Evolutionary conservation across 2,113 vertebrate genomes (phyloP), one percentile per base, ranked within the genome.

Genomic region (Thalassoma bifasciatum): DNA sequence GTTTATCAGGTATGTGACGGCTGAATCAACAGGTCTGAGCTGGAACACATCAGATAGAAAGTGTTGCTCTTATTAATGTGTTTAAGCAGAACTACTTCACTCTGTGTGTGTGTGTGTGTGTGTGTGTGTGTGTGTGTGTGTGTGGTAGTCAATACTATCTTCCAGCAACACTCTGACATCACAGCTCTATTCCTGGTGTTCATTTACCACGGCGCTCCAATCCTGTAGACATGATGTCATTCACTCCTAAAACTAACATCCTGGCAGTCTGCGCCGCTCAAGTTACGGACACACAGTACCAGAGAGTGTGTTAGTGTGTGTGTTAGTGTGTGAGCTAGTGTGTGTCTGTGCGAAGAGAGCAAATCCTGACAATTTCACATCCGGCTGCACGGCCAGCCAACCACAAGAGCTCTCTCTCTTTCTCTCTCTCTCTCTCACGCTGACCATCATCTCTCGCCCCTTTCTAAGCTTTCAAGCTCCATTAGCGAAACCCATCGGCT

Each of bases 111-210:
- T n/a, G 37, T 61, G 13, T 69, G 44, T 53, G 54, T 44, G 30
- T 62, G 60, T 46, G 21, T 59, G 53, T 23, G 60, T 60, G 50
- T 60, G 30, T 53, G 56, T 71, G 14, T n/a, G 19, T 65, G 36
- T 64, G 11, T 77, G 49, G 65, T 51, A 75, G 56, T 79, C 65
- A 74, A 75, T 90, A 89, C 92, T 75, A 52, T 79, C 89, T 94
- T 93, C 88, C 92, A 92, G 85, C 88, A 92, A 87, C 73, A 82
- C 83, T 70, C 79, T 93, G 91, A 94, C 92, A 92, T 91, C 93
- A 93, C 82, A 85, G 84, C 86, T 84, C 88, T 92, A 93, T 93
- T 94, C 91, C 91, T 90, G 87, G 91, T 86, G 88, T 89, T 86
- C 22, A 80, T 93, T 30, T 92, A 86, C 85, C 83, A 82, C 82